These are phyloP conservation scores for Danionella dracula DNA, from an alignment of 2,797 vertebrate genomes.

Conservation along the genomic window DNA sequence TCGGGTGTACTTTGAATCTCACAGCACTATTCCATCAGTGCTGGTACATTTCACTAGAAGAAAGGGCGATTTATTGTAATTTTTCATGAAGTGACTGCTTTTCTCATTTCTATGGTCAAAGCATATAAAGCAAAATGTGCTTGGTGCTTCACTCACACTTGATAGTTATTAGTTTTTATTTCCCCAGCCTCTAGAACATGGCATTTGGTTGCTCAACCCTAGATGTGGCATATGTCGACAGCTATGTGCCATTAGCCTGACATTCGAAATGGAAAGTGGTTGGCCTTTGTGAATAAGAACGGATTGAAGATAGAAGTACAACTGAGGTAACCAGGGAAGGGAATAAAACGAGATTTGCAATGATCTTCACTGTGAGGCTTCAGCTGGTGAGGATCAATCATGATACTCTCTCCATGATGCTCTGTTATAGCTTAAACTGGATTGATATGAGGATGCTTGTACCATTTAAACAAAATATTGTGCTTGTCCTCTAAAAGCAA, in stretches of 20 bases:
- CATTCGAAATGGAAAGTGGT: neutral
- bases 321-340: neutral
- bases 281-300: neutral
- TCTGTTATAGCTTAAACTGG: slow-evolving; percentile 25
- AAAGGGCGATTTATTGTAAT: slow-evolving; percentile 22
- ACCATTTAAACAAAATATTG: neutral
- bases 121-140: slow-evolving; percentile 4
- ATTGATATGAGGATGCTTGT: neutral
- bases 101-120: slow-evolving; percentile 1
- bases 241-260: slow-evolving; percentile 1
- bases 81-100: neutral
- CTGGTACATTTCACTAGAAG: neutral
- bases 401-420: slow-evolving; percentile 13
- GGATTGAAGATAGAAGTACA: neutral
- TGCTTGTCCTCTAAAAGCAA: slow-evolving; percentile 20
- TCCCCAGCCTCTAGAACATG: slow-evolving; percentile 50
- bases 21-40: neutral
- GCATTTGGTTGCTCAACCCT: slow-evolving; percentile 58
- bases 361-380: slow-evolving; percentile 16
- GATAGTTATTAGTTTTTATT: slow-evolving; percentile 58
- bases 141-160: slow-evolving; percentile 34
- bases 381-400: slow-evolving; percentile 4
- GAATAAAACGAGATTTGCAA: neutral
- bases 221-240: neutral
- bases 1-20: neutral